These are phyloP conservation scores for Ormyrus labotus DNA, from an alignment of 2,888 invertebrate genomes.

Conservation along the genomic window DNA sequence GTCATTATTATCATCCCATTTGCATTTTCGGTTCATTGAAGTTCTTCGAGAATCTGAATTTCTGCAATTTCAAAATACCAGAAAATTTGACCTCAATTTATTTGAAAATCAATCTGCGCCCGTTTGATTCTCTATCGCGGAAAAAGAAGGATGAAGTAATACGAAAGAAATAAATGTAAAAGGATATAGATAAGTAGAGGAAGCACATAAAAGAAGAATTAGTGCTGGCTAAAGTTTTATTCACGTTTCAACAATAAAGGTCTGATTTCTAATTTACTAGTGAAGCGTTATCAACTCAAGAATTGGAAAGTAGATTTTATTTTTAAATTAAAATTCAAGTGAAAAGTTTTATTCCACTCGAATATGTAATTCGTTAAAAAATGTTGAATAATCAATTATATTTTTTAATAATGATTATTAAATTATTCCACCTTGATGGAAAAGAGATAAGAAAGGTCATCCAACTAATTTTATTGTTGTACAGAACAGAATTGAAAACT, in stretches of 20 bases:
- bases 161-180: slow-evolving; percentile 19
- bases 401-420: neutral
- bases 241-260: slow-evolving; percentile 16
- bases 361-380: too few relatives aligned
- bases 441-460: neutral
- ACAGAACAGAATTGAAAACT: neutral
- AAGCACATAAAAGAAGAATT: slow-evolving; percentile 24
- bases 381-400: too few relatives aligned
- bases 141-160: neutral
- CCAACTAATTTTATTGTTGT: neutral
- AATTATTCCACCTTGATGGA: neutral
- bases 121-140: slow-evolving; percentile 4
- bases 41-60: slow-evolving; percentile 41
- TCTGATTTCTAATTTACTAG: neutral
- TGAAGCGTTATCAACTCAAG: neutral
- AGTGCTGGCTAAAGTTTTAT: slow-evolving; percentile 13
- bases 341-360: too few relatives aligned
- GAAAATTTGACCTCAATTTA: slow-evolving; percentile 44
- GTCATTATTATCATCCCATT: slow-evolving; percentile 34
- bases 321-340: too few relatives aligned
- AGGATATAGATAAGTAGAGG: slow-evolving; percentile 14
- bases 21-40: slow-evolving; percentile 34
- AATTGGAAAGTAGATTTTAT: too few relatives aligned
- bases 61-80: slow-evolving; percentile 42
- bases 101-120: slow-evolving; percentile 36